A percentile compares a stretch with the other conserved stretches of the same genome.
Conservation (phyloP, 2,888 invertebrate species). For the Eupithecia abbreviata region DNA sequence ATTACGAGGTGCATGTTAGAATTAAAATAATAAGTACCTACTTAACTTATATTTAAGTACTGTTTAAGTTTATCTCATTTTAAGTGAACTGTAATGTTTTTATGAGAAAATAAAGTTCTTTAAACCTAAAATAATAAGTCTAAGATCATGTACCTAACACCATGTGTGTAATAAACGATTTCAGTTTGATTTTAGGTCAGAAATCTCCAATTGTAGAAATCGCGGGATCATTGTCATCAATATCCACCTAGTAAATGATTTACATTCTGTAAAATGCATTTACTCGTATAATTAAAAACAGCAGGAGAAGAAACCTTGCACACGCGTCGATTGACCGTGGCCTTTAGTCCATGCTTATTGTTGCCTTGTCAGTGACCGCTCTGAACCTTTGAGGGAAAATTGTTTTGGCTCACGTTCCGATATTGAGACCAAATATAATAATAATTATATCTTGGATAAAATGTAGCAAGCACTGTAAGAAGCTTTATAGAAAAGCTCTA, state of each 20-base stretch:
- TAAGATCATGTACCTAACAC: no score
- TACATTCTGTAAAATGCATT: slow-evolving; percentile 8
- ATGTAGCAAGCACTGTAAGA: not conserved
- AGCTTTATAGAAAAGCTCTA: not conserved
- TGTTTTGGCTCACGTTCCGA: not conserved
- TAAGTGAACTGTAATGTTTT: no score
- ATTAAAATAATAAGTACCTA: no score
- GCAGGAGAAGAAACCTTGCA: slow-evolving; percentile 56
- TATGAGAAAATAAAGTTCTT: no score
- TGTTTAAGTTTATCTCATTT: no score
- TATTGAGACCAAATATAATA: not conserved
- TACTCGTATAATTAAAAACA: slow-evolving; percentile 21
- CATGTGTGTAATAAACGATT: no score
- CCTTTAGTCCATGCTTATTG: slow-evolving; percentile 50
- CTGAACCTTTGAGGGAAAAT: slow-evolving; percentile 27
- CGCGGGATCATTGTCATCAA: not conserved
- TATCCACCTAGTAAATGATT: not conserved
- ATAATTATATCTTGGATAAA: not conserved
- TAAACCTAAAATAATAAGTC: no score
- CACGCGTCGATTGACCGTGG: slow-evolving; percentile 53
- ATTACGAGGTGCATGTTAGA: no score
- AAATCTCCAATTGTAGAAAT: not conserved
- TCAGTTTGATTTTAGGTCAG: not conserved
- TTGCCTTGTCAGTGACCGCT: slow-evolving; percentile 51
- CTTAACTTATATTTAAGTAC: no score